phyloP scores from a whole-genome alignment of 2,797 vertebrate genomes.

The Heterohyrax brucei region DNA sequence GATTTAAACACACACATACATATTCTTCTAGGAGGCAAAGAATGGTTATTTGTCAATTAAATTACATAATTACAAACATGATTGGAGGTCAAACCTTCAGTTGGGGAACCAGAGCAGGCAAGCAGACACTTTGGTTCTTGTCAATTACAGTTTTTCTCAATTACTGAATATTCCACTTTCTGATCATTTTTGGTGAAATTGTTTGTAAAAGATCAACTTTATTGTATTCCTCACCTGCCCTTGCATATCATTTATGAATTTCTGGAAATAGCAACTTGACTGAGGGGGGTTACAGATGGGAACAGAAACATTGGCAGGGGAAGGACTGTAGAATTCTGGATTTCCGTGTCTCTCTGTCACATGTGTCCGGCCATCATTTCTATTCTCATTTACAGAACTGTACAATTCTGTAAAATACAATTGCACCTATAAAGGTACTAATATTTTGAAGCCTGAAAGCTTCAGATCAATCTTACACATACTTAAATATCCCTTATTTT shows the following conservation, averaged over 20 bases:
- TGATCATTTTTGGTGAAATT: not conserved
- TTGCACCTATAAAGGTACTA: not conserved
- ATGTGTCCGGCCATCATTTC: not conserved
- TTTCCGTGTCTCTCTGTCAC: not conserved
- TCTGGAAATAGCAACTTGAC: not conserved
- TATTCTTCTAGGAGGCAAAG: not conserved
- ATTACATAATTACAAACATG: not conserved
- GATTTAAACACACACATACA: not conserved
- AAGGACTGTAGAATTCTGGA: not conserved
- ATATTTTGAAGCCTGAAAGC: constrained; percentile 22
- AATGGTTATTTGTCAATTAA: not conserved
- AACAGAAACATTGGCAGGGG: not conserved
- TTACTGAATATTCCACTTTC: not conserved
- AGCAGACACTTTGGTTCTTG: not conserved
- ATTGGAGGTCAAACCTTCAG: not conserved
- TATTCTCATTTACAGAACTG: not conserved
- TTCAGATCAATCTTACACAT: not conserved
- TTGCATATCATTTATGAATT: not conserved
- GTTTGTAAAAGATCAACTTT: not conserved
- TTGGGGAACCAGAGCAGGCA: not conserved
- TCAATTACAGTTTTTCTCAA: not conserved
- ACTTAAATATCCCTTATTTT: not conserved
- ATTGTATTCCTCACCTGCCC: not conserved
- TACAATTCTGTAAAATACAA: not conserved
- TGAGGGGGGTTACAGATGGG: not conserved